A percentile compares a stretch with the other conserved stretches of the same genome.
Conservation (phyloP, 2,797 vertebrate species). For the Falco naumanni region DNA sequence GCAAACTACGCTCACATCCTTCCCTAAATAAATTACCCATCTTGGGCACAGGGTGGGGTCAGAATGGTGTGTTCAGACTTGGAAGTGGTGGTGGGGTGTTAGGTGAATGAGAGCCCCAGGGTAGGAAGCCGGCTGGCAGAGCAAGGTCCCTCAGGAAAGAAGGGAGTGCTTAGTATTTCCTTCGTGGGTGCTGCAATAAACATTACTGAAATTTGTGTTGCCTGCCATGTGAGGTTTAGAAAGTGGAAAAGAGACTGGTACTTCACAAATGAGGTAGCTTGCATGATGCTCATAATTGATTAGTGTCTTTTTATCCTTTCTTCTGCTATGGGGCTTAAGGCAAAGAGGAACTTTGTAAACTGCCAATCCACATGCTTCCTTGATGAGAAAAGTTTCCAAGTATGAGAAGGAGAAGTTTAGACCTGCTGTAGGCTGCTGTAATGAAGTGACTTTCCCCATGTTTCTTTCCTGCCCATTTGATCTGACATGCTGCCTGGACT, state of each 20-base stretch:
- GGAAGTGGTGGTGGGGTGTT: background rate
- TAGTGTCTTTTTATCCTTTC: background rate
- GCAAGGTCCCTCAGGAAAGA: rapidly evolving
- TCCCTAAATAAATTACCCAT: background rate
- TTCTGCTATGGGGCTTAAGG: background rate
- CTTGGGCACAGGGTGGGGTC: background rate
- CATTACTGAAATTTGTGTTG: background rate
- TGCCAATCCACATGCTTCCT: background rate
- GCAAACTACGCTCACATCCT: background rate
- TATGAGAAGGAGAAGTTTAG: background rate
- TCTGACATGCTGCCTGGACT: background rate
- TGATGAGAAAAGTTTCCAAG: background rate
- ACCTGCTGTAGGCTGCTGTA: background rate
- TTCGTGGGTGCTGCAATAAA: background rate
- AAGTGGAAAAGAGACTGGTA: background rate
- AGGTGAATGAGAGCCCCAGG: background rate
- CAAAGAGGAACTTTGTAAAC: background rate
- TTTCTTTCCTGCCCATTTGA: background rate
- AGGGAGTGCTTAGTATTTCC: background rate
- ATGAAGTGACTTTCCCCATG: background rate
- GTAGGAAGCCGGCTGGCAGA: background rate
- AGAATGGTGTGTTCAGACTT: background rate
- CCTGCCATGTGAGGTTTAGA: background rate
- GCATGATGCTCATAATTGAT: background rate
- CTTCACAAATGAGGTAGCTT: background rate